Evolutionary conservation across 2,113 vertebrate species (phyloP).

Genomic region (Phodopus roborovskii): DNA sequence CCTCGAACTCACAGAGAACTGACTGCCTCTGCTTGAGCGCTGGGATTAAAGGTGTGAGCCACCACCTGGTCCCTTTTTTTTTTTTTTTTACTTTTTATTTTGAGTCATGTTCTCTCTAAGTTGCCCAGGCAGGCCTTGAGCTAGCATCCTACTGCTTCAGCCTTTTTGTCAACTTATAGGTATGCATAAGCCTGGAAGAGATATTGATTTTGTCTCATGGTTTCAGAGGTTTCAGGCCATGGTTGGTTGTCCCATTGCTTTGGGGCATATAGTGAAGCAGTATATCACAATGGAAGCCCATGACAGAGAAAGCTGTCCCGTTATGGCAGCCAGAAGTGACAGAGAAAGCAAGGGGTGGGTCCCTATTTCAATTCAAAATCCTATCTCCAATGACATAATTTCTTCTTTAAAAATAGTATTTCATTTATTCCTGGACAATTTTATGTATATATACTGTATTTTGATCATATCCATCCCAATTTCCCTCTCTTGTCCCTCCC

Average conservation of each 20-base stretch:
- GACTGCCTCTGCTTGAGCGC: no score
- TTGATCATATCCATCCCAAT: neutral
- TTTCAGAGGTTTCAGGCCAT: neutral
- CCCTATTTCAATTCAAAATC: no score
- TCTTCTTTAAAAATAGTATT: no score
- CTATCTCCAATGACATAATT: no score
- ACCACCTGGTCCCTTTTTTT: neutral
- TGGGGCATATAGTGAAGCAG: neutral
- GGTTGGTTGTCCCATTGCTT: neutral
- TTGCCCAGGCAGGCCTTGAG: neutral
- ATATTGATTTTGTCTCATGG: neutral
- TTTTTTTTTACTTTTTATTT: neutral
- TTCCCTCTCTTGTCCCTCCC: neutral
- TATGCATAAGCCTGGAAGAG: neutral
- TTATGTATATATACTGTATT: neutral
- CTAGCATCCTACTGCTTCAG: neutral
- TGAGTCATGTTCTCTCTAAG: neutral
- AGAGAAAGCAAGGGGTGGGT: no score
- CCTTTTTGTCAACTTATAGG: neutral
- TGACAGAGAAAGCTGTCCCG: neutral
- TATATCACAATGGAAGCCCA: neutral
- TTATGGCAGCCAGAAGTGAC: neutral
- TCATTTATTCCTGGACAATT: neutral
- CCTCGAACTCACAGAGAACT: neutral
- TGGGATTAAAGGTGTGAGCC: no score